phyloP scores from a whole-genome alignment of 37 sponge, comb jelly and placozoan genomes.

The Beroe ovata region DNA sequence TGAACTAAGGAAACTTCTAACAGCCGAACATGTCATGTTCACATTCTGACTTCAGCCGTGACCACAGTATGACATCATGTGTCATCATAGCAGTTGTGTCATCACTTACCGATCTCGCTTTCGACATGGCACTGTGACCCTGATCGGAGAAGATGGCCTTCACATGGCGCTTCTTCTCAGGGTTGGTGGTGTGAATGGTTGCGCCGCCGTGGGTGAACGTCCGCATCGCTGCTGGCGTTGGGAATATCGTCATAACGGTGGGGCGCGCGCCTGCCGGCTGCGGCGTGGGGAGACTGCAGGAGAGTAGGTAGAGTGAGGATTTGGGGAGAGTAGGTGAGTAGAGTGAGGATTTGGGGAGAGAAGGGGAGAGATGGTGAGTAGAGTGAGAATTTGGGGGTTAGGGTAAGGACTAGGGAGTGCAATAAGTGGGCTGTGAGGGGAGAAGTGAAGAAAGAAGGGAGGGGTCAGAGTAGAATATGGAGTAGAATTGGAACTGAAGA shows the following conservation, averaged over 20 bases:
- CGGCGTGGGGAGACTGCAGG: slow-evolving; percentile 46
- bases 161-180: slow-evolving; percentile 15
- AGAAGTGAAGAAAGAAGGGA: too few relatives aligned
- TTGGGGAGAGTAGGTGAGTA: too few relatives aligned
- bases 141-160: neutral
- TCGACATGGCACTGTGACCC: neutral
- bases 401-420: too few relatives aligned
- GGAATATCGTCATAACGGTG: slow-evolving; percentile 39
- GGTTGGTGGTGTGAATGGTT: slow-evolving; percentile 64
- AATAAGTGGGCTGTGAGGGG: too few relatives aligned
- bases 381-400: neutral
- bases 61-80: too few relatives aligned
- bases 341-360: neutral
- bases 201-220: neutral
- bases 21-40: too few relatives aligned
- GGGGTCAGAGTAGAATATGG: too few relatives aligned
- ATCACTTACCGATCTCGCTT: slow-evolving; percentile 35
- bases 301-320: neutral
- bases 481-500: too few relatives aligned
- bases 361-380: too few relatives aligned
- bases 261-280: slow-evolving; percentile 55
- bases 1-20: too few relatives aligned
- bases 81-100: too few relatives aligned
- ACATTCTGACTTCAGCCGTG: too few relatives aligned
- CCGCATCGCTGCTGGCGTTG: neutral